Base-by-base conservation (phyloP, 2,797 vertebrate species). In the Sebastes variabilis region DNA sequence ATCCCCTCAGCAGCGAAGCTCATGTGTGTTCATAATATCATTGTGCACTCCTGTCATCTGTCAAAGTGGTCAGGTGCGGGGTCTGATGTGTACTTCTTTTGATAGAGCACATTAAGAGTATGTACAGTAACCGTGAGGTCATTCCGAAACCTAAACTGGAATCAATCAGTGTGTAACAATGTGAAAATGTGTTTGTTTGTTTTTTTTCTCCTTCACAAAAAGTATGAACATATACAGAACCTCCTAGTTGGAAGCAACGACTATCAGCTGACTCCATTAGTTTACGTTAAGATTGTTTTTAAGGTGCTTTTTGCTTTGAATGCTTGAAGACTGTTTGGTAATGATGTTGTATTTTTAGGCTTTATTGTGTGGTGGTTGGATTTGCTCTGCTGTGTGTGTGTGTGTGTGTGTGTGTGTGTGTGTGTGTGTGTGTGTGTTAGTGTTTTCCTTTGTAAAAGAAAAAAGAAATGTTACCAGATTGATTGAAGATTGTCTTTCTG, bases 331-430 rank as follows among this genome's bases (percentile, higher is more conserved):
- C 81, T 77, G 69, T 67, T 79, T 81, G 81, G 71, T 82, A 69
- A 62, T 84, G 56, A 76, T 83, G 80, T 86, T 71, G 81, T 89
- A 29, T 81, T 73, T 72, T 75, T 80, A 76, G 79, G 69, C 69
- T 86, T 79, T 79, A 38, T 66, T 82, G 66, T 84, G 72, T 70
- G 79, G 61, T 86, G 83, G 29, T 85, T 88, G 49, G 66, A 76
- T 82, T 79, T 80, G 79, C 80, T 87, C 80, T 84, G 68, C 77
- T 81, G 74, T 81, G 27, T 61, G 52, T 70, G 65, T 70, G 72
- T 84, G 65, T 69, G 70, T 84, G 72, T 83, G 72, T 83, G 30
- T 32, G 32, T 34, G n/a, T n/a, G n/a, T n/a, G n/a, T n/a, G n/a
- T n/a, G n/a, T n/a, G n/a, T n/a, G n/a, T n/a, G n/a, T n/a, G n/a